These are phyloP conservation scores for Craterocephalus amniculus DNA, from an alignment of 2,797 vertebrate species.

Conservation along the genomic window DNA sequence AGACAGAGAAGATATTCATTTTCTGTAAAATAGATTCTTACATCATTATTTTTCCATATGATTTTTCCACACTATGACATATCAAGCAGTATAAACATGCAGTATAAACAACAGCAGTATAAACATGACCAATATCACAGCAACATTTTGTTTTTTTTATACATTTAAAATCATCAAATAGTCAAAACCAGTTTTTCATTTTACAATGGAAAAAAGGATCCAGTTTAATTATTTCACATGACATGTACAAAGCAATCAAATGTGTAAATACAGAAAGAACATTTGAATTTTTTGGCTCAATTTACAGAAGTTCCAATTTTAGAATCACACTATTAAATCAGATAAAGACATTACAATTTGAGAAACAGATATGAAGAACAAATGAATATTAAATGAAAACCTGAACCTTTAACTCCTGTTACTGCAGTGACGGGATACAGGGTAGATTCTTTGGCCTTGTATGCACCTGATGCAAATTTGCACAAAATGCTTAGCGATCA, in stretches of 20 bases:
- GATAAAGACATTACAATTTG: background rate
- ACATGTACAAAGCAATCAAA: background rate
- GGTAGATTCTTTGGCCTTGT: background rate
- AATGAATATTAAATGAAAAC: background rate
- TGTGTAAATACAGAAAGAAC: background rate
- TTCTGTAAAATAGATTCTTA: too few species aligned
- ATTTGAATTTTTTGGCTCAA: background rate
- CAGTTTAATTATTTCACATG: slow-evolving; percentile 1
- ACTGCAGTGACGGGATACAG: background rate
- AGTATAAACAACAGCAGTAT: too few species aligned
- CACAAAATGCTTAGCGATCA: background rate
- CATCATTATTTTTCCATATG: too few species aligned
- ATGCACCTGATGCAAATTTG: background rate
- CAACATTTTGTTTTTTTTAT: background rate
- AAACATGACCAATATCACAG: background rate
- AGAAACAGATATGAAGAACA: background rate
- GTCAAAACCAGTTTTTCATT: background rate
- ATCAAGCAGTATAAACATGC: too few species aligned
- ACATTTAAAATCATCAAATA: too few species aligned
- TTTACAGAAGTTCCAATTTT: background rate
- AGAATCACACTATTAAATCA: background rate
- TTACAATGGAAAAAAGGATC: background rate
- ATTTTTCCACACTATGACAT: too few species aligned
- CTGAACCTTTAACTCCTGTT: background rate
- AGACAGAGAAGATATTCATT: too few species aligned